Evolutionary conservation across 2,797 vertebrate genomes (phyloP), one percentile per base, ranked within the genome.

Genomic region (Iguana delicatissima): DNA sequence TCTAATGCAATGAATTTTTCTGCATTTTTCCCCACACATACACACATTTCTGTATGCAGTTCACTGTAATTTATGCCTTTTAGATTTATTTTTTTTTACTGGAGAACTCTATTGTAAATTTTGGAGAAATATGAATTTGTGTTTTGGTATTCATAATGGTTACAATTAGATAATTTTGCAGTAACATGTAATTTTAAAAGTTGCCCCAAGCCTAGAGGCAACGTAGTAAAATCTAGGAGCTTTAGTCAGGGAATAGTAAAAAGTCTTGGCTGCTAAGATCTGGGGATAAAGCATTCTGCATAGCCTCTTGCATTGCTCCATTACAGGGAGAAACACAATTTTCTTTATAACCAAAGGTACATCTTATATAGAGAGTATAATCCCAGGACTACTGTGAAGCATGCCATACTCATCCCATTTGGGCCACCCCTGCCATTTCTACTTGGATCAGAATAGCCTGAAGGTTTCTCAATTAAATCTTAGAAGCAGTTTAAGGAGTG

Each of bases 401-500:
- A 72, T 10, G 16, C 2, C n/a, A 42, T 26, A 76, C 24, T 73
- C 8, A 46, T 22, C 29, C 69, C 46, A 62, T 57, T 59, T 24
- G n/a, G 32, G 18, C 73, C 64, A 69, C 90, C 64, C n/a, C 69
- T 24, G 29, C 5, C 26, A 29, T 13, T 22, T 35, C 16, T 18
- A 62, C 22, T 85, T 80, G 0, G 16, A 64, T 89, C 91, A 92
- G 1, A 91, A 89, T 57, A 93, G 81, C 1, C 84, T 35, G 9
- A 35, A 2, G 46, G 64, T 35, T 92, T 91, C 74, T 86, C 57
- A 90, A 73, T 1, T 73, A 87, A 26, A 9, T 91, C 57, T 62
- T 87, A 93, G 93, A 79, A 85, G 62, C n/a, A 93, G 62, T n/a
- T 0, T 76, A 89, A 94, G 29, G 42, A 18, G 9, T 46, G 38